Conservation (phyloP, 2,113 vertebrate genomes). For the Rhadina sibilatrix region DNA sequence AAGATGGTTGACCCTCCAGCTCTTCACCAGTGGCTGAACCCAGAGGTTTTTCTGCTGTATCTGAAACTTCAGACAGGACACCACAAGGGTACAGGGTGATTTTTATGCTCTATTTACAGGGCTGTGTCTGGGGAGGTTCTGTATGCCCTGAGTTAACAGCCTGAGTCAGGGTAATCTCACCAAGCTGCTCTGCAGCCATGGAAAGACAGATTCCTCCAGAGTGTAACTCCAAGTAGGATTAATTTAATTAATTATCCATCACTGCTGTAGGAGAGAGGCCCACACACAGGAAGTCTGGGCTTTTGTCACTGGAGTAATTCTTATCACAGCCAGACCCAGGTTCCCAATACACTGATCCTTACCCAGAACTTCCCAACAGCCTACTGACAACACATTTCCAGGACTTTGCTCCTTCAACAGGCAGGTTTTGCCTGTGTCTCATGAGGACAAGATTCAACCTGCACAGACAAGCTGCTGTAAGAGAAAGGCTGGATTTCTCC, state of each 20-base stretch:
- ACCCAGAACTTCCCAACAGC: background rate
- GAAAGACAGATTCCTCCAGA: background rate
- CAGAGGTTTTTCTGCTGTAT: conserved; percentile 77
- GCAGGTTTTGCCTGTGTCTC: background rate
- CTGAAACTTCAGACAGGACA: conserved; percentile 74
- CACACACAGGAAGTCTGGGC: background rate
- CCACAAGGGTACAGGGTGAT: background rate
- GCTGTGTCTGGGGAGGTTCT: background rate
- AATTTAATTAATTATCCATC: background rate
- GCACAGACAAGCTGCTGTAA: background rate
- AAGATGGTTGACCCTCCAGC: conserved; percentile 80
- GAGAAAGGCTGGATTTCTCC: background rate
- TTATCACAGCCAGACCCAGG: background rate
- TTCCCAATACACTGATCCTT: background rate
- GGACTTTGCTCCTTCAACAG: background rate
- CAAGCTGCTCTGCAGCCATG: background rate
- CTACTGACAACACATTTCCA: background rate
- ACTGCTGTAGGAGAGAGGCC: background rate
- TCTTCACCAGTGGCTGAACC: conserved; percentile 78
- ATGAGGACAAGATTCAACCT: background rate
- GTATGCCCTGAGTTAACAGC: background rate
- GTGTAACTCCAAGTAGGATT: background rate
- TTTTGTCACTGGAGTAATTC: background rate
- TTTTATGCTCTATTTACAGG: background rate
- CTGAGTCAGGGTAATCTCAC: background rate